Evolutionary conservation across 1,140 invertebrate genomes (phyloP).

Genomic region (Leucophenga varia): DNA sequence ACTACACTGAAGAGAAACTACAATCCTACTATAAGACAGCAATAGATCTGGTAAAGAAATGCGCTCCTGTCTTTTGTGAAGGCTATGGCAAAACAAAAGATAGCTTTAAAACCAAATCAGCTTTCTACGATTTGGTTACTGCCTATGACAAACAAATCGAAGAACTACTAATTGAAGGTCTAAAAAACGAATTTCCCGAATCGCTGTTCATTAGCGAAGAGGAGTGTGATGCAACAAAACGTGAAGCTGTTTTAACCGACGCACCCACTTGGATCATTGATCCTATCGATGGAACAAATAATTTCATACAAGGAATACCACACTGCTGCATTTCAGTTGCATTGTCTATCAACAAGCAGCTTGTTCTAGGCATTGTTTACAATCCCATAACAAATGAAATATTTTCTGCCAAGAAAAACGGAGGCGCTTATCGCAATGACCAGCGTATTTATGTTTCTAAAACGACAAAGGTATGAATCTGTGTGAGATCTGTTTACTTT

Average conservation of each 20-base stretch:
- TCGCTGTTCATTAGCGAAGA: slow-evolving; percentile 87
- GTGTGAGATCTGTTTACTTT: too few species aligned
- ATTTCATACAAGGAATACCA: slow-evolving; percentile 83
- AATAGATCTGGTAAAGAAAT: slow-evolving; percentile 44
- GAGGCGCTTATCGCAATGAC: slow-evolving; percentile 77
- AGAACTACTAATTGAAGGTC: slow-evolving; percentile 62
- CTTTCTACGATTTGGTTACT: slow-evolving; percentile 73
- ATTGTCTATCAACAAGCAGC: slow-evolving; percentile 66
- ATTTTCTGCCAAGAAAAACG: slow-evolving; percentile 69
- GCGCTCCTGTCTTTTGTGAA: slow-evolving; percentile 54
- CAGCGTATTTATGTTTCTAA: slow-evolving; percentile 59
- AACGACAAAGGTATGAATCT: slow-evolving; percentile 41
- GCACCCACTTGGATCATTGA: slow-evolving; percentile 97
- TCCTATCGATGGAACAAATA: slow-evolving; percentile 86
- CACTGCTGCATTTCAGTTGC: slow-evolving; percentile 80
- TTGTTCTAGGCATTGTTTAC: slow-evolving; percentile 81
- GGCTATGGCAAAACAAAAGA: slow-evolving; percentile 61
- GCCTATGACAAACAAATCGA: slow-evolving; percentile 77
- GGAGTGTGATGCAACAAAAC: slow-evolving; percentile 62
- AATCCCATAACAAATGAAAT: slow-evolving; percentile 83
- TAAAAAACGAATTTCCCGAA: slow-evolving; percentile 64
- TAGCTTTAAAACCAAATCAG: slow-evolving; percentile 62
- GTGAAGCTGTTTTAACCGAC: slow-evolving; percentile 75
- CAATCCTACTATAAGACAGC: slow-evolving; percentile 47
- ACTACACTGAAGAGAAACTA: slow-evolving; percentile 30